Evolutionary conservation across 1,140 invertebrate genomes (phyloP), one percentile per base, ranked within the genome.

Genomic region (Camponotus floridanus): DNA sequence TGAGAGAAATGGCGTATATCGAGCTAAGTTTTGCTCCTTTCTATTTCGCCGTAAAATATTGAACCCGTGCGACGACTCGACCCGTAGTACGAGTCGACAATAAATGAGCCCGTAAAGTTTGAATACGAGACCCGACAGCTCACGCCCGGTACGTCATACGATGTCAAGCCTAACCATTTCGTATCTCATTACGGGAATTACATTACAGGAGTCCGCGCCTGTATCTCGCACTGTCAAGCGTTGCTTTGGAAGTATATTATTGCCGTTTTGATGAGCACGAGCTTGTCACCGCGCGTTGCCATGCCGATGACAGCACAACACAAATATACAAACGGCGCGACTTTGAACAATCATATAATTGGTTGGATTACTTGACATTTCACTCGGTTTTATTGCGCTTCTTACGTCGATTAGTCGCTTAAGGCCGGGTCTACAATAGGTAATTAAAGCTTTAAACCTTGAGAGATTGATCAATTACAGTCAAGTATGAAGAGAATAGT

Each of bases 231-330:
- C 7, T 31, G 79, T 42, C 79, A 21, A 21, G 18, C 55, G 31
- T 73, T 45, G 39, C 55, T 61, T 70, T 31, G 26, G 13, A 61
- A 18, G 39, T 48, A 45, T 45, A 48, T 81, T 61, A 26, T 45
- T 73, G 51, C 39, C 21, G 21, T 73, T 59, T 45, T 45, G 79
- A 61, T 42, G 51, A 71, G 67, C 51, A 7, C 36, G 26, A 36
- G 21, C 11, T 48, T 21, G 65, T 80, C 36, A 42, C 7, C 79
- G 51, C 26, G 55, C 48, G 79, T 74, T 83, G 55, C 68, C 55
- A 83, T 61, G 55, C 39, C 79, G 31, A 83, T 74, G 59, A 45
- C 26, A 31, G 68, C 68, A 62, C 79, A 81, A 81, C 79, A 59
- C 15, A 31, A 31, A 42, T 51, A 15, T 39, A 33, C 9, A 39